Evolutionary conservation across 2,113 vertebrate species (phyloP).

Genomic region (Grus americana): DNA sequence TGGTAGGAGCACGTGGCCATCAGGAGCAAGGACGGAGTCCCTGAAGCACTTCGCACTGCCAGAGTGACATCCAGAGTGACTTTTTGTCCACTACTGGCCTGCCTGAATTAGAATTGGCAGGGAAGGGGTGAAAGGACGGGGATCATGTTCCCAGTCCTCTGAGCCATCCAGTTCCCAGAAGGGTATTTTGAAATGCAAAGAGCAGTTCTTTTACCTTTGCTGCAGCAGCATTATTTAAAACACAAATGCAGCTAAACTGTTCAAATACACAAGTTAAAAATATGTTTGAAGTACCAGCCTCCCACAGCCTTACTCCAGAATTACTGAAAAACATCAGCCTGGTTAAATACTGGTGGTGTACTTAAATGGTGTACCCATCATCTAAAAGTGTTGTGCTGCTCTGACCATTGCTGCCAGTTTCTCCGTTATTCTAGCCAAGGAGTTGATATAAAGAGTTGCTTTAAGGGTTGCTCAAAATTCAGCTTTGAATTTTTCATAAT

Average conservation of each 20-base stretch:
- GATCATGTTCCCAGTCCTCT: not conserved
- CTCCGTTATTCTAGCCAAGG: not conserved
- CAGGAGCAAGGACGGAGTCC: not conserved
- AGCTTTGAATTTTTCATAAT: not conserved
- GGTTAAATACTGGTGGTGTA: accelerated
- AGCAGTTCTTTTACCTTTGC: not conserved
- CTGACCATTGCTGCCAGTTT: not conserved
- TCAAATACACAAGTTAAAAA: not conserved
- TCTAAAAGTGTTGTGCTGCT: not conserved
- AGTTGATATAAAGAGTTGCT: not conserved
- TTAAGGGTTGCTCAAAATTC: not conserved
- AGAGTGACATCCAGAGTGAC: not conserved
- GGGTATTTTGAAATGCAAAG: not conserved
- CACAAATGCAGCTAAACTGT: not conserved
- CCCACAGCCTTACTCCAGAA: not conserved
- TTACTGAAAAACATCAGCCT: not conserved
- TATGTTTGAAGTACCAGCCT: not conserved
- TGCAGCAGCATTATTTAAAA: not conserved
- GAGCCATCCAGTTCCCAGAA: not conserved
- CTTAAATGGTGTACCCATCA: not conserved
- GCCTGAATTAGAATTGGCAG: not conserved
- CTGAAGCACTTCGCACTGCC: not conserved
- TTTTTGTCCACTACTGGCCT: not conserved
- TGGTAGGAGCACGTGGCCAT: not conserved
- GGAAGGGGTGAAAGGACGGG: not conserved